phyloP scores from a whole-genome alignment of 2,113 vertebrate species.

The Gymnarchus niloticus region DNA sequence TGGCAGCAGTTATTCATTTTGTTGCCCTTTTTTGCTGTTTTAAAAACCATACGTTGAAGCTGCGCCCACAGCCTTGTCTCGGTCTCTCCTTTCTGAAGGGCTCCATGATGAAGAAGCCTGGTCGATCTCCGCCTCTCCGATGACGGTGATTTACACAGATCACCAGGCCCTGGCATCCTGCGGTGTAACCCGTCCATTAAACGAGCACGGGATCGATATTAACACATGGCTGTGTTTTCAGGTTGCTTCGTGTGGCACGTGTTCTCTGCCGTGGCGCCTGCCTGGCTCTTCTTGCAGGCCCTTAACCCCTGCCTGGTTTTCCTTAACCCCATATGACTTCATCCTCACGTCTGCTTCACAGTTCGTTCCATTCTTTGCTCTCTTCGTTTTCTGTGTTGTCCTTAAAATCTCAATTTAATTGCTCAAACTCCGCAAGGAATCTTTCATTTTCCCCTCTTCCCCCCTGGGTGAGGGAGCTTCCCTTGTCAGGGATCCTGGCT shows the following conservation, averaged over 20 bases:
- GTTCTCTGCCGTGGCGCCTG: background rate
- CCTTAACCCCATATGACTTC: background rate
- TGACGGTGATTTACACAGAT: constrained; percentile 42
- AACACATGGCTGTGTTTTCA: constrained; percentile 47
- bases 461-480: background rate
- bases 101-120: background rate
- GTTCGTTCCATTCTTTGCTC: background rate
- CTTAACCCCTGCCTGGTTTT: background rate
- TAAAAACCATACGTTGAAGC: too few relatives aligned
- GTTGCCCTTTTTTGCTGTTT: background rate
- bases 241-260: background rate
- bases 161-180: constrained; percentile 20
- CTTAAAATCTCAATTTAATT: background rate
- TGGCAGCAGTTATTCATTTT: background rate
- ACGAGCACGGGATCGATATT: constrained; percentile 58
- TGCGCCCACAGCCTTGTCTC: background rate
- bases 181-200: constrained; percentile 29
- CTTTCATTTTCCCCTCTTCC: too few relatives aligned
- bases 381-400: background rate
- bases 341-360: background rate
- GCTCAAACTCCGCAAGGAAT: background rate
- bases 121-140: constrained; percentile 11
- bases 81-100: background rate
- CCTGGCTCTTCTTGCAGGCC: background rate
- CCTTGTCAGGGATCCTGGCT: background rate